Evolutionary conservation across 1,140 invertebrate species (phyloP).

Genomic region (Eupristina koningsbergeri): DNA sequence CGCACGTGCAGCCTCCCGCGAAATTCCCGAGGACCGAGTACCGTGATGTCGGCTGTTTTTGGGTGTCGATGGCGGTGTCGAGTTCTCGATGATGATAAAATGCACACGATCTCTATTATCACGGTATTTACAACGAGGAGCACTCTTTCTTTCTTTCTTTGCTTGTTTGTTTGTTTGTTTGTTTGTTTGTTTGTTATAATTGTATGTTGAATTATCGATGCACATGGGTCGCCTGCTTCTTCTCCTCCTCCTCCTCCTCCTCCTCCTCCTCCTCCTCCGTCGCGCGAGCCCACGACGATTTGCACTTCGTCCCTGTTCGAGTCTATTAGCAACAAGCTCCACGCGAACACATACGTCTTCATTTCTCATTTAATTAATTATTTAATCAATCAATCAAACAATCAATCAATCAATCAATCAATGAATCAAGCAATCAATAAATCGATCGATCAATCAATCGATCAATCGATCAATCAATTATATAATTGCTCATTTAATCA

Average conservation of each 20-base stretch:
- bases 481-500: too few relatives aligned
- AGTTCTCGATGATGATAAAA: too few relatives aligned
- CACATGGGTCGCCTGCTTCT: too few relatives aligned
- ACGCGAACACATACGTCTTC: conserved; percentile 20
- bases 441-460: too few relatives aligned
- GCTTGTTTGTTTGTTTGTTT: too few relatives aligned
- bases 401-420: background rate
- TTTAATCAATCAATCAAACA: conserved; percentile 3
- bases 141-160: too few relatives aligned
- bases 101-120: too few relatives aligned
- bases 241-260: too few relatives aligned
- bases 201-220: background rate
- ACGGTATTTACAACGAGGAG: too few relatives aligned
- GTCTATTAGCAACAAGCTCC: conserved; percentile 21
- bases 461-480: too few relatives aligned
- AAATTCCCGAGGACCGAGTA: background rate
- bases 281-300: conserved; percentile 21
- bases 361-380: conserved; percentile 17
- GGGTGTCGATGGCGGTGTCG: background rate
- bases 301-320: conserved; percentile 46
- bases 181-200: too few relatives aligned
- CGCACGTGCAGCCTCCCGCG: background rate
- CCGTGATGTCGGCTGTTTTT: background rate
- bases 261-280: too few relatives aligned
- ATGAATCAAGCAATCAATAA: background rate